Conservation (phyloP, 2,113 vertebrate species). For the Elgaria multicarinata region DNA sequence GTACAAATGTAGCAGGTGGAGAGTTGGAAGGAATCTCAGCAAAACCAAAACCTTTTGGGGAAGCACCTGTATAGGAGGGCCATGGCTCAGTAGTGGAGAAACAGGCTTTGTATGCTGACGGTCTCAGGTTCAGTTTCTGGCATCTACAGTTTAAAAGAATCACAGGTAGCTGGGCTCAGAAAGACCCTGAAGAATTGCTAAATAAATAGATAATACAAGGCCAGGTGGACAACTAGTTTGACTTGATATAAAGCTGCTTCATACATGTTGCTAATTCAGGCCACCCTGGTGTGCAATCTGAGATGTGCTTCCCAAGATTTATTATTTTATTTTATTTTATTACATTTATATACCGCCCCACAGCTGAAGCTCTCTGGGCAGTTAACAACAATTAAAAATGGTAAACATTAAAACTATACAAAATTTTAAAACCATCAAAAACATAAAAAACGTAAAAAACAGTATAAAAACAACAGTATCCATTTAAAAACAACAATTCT, state of each 20-base stretch:
- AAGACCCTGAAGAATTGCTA: not conserved
- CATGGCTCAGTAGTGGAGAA: not conserved
- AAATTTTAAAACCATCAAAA: no score
- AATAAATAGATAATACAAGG: not conserved
- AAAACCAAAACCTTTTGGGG: not conserved
- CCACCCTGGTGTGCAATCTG: not conserved
- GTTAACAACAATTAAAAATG: no score
- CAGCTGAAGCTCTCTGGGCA: no score
- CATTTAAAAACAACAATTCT: no score
- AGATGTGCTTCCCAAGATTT: no score
- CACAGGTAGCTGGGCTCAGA: not conserved
- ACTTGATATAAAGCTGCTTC: not conserved
- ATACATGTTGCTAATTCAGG: not conserved
- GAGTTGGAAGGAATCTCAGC: no score
- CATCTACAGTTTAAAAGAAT: not conserved
- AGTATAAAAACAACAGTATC: no score
- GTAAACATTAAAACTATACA: no score
- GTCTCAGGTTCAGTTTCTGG: not conserved
- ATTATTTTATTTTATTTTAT: no score
- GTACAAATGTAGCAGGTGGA: no score
- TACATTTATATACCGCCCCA: no score
- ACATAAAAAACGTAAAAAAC: no score
- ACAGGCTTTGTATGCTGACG: not conserved
- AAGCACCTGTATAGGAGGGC: not conserved
- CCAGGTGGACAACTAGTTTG: not conserved